Conservation (phyloP, 1,140 invertebrate genomes). For the Megathymus violae region DNA sequence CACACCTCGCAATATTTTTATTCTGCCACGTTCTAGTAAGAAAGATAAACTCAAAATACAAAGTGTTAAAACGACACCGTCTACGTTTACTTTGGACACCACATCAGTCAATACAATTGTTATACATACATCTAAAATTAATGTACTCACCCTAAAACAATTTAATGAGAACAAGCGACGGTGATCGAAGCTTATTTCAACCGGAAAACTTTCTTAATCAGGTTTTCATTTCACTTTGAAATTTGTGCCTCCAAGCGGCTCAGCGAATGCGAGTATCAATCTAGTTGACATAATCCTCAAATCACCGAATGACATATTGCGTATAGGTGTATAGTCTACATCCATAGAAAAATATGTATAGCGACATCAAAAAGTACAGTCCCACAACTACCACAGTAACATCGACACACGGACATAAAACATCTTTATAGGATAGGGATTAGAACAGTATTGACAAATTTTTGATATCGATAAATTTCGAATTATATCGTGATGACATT, state of each 20-base stretch:
- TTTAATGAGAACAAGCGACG: constrained; percentile 18
- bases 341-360: constrained; percentile 77
- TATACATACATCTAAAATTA: constrained; percentile 27
- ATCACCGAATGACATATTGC: constrained; percentile 16
- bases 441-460: not conserved
- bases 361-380: constrained; percentile 70
- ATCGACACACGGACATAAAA: constrained; percentile 35
- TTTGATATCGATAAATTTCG: constrained; percentile 8
- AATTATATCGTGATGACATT: constrained; percentile 14
- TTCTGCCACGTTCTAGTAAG: constrained; percentile 3
- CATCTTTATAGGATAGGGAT: not conserved
- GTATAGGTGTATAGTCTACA: constrained; percentile 41
- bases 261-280: not conserved
- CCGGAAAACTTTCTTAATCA: not conserved
- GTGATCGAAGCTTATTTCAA: constrained; percentile 6
- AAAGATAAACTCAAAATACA: constrained; percentile 3
- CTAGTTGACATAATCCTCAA: constrained; percentile 19
- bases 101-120: constrained; percentile 30
- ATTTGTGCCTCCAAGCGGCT: constrained; percentile 21
- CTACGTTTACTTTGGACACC: constrained; percentile 11
- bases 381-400: constrained; percentile 45
- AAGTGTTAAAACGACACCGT: constrained; percentile 15
- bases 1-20: constrained; percentile 53
- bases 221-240: not conserved
- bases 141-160: constrained; percentile 26